Conservation (phyloP, 2,113 vertebrate species). For the Andinoacara biseriatus region DNA sequence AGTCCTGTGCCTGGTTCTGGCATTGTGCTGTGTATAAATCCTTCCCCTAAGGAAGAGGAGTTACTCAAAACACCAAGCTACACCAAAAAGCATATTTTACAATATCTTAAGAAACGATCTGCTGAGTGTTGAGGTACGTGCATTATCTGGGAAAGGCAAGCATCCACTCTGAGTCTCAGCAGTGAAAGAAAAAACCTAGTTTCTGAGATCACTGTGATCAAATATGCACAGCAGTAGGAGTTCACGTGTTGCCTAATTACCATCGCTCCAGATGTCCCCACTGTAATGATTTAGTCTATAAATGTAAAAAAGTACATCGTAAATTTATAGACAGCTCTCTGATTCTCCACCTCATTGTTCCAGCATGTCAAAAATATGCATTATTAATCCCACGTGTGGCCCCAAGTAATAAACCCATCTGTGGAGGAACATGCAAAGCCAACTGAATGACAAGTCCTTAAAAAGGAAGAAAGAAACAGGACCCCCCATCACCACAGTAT, state of each 20-base stretch:
- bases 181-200: constrained; percentile 5
- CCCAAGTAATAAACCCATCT: constrained; percentile 7
- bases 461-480: neutral
- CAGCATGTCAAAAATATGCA: neutral
- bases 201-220: neutral
- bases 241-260: constrained; percentile 5
- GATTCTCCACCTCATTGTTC: neutral
- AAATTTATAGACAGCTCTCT: neutral
- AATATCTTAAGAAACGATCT: constrained; percentile 36
- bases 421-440: neutral
- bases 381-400: constrained; percentile 14
- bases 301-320: neutral
- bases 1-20: constrained; percentile 60
- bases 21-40: constrained; percentile 64
- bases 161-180: constrained; percentile 9
- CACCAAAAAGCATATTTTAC: constrained; percentile 42
- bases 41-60: constrained; percentile 74
- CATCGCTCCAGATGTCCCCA: neutral
- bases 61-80: constrained; percentile 47
- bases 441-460: neutral
- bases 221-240: neutral
- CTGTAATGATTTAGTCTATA: neutral
- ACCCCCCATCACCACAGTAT: neutral
- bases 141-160: constrained; percentile 7
- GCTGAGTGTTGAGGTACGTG: constrained; percentile 8